A percentile compares a stretch with the other conserved stretches of the same genome.
Conservation (phyloP, 2,797 vertebrate genomes). For the Parotocinclus haroldoi region DNA sequence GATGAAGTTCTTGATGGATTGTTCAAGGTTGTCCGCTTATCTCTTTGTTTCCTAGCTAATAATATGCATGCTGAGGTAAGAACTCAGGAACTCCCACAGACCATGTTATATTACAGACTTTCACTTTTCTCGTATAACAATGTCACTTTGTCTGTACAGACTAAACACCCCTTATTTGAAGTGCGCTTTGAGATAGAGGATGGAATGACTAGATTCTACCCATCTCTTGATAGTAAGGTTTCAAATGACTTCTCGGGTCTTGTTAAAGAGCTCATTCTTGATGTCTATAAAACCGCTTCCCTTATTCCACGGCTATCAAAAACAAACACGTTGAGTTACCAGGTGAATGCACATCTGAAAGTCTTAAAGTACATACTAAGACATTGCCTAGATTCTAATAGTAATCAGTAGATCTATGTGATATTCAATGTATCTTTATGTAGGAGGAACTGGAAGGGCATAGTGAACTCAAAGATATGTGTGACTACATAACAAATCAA, state of each 20-base stretch:
- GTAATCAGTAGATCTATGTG: no score
- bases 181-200: slow-evolving; percentile 68
- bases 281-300: slow-evolving; percentile 67
- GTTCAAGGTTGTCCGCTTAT: slow-evolving; percentile 70
- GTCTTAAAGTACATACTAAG: no score
- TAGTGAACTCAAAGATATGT: slow-evolving; percentile 53
- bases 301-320: slow-evolving; percentile 65
- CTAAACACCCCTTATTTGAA: slow-evolving; percentile 70
- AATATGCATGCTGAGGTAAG: slow-evolving; percentile 70
- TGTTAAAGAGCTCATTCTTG: slow-evolving; percentile 65
- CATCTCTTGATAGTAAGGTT: slow-evolving; percentile 65
- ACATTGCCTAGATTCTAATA: no score
- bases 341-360: slow-evolving; percentile 37
- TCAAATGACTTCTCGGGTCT: slow-evolving; percentile 65
- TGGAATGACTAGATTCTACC: slow-evolving; percentile 70
- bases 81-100: neutral
- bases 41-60: slow-evolving; percentile 74
- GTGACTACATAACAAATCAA: slow-evolving; percentile 57
- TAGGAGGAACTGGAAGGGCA: slow-evolving; percentile 70
- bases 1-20: slow-evolving; percentile 76
- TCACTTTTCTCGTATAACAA: neutral
- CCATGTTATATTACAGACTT: neutral
- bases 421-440: neutral
- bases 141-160: slow-evolving; percentile 17
- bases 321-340: slow-evolving; percentile 46